These are phyloP conservation scores for Mustelus asterias DNA, from an alignment of 2,113 vertebrate species.

Conservation along the genomic window DNA sequence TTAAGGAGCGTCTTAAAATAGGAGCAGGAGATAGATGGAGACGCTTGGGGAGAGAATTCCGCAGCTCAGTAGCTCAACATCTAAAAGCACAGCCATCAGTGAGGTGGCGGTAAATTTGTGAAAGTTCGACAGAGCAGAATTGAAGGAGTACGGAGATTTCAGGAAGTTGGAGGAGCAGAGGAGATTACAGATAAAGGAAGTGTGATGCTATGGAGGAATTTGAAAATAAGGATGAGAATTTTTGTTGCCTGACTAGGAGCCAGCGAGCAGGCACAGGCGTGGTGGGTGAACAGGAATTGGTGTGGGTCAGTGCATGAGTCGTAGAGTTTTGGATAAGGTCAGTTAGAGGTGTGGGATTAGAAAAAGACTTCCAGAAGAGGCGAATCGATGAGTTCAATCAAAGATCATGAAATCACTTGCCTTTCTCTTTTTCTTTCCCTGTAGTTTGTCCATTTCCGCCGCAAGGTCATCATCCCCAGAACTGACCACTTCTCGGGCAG, in stretches of 20 bases:
- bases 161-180: neutral
- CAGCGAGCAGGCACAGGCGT: neutral
- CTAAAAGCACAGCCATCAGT: neutral
- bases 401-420: neutral
- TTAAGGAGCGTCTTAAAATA: neutral
- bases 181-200: neutral
- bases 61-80: neutral
- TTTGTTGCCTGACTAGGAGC: neutral
- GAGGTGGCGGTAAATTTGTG: neutral
- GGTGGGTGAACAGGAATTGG: neutral
- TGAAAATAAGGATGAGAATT: neutral
- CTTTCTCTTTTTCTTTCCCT: neutral
- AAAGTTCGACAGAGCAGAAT: neutral
- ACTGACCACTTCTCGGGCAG: constrained; percentile 73
- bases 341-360: neutral
- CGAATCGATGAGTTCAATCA: neutral
- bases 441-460: constrained; percentile 84
- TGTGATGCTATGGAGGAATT: neutral
- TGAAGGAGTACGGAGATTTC: neutral
- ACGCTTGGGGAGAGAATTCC: neutral
- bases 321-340: neutral
- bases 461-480: constrained; percentile 67
- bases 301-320: too few relatives aligned
- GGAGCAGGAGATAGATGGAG: neutral
- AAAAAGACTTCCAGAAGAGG: neutral